phyloP scores from a whole-genome alignment of 2,888 invertebrate species.

The Antheraea assamensis region DNA sequence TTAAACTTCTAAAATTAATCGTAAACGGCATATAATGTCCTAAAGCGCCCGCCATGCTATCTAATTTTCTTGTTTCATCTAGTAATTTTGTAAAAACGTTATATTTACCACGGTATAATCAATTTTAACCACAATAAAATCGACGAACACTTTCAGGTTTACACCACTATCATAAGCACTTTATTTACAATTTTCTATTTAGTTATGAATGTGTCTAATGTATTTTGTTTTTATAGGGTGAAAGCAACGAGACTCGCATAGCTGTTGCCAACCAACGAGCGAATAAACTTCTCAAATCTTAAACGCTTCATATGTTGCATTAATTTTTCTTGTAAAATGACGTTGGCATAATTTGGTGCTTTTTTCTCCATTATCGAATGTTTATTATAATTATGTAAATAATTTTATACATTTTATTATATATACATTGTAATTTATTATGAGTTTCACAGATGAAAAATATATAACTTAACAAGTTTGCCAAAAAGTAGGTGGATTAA shows the following conservation, averaged over 20 bases:
- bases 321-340: constrained; percentile 31
- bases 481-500: not conserved
- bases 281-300: constrained; percentile 91
- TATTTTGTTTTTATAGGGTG: constrained; percentile 80
- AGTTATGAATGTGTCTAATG: constrained; percentile 21
- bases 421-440: too few relatives aligned
- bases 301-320: constrained; percentile 40
- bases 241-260: constrained; percentile 94
- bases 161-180: not conserved
- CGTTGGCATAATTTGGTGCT: constrained; percentile 22
- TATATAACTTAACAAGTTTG: not conserved
- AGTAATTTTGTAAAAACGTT: not conserved
- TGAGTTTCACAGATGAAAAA: not conserved
- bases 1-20: not conserved
- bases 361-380: not conserved
- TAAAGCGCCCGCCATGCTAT: not conserved
- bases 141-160: not conserved
- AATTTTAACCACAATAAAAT: not conserved
- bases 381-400: too few relatives aligned
- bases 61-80: not conserved
- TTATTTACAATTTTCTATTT: not conserved
- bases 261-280: constrained; percentile 95
- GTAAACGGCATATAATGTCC: not conserved
- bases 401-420: too few relatives aligned
- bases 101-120: not conserved